A percentile compares a stretch with the other conserved stretches of the same genome.
Conservation (phyloP, 2,888 invertebrate genomes). For the Microdon myrmicae region DNA sequence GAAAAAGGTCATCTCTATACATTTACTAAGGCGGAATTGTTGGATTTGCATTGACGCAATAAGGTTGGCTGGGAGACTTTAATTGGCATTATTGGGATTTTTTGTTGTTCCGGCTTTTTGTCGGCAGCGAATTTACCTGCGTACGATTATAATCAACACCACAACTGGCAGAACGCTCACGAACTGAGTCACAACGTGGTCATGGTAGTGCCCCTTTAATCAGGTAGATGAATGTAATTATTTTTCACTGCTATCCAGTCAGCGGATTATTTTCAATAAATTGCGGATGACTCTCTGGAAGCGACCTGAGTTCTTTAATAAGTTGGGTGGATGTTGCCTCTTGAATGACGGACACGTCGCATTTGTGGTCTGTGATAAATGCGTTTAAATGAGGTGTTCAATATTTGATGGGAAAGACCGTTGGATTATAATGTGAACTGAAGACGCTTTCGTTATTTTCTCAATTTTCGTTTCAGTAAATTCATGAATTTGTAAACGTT, state of each 20-base stretch:
- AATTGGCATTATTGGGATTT: constrained; percentile 37
- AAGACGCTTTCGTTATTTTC: too few relatives aligned
- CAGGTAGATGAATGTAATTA: constrained; percentile 24
- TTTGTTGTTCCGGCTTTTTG: constrained; percentile 22
- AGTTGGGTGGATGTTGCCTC: too few relatives aligned
- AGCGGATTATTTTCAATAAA: constrained; percentile 13
- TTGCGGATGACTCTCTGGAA: too few relatives aligned
- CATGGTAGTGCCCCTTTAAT: constrained; percentile 12
- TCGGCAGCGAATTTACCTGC: constrained; percentile 1
- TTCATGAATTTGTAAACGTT: too few relatives aligned
- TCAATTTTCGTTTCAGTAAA: too few relatives aligned
- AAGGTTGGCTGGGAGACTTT: constrained; percentile 11
- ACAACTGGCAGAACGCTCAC: constrained; percentile 8
- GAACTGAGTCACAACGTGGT: background rate
- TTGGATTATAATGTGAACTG: too few relatives aligned
- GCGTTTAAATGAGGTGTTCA: too few relatives aligned
- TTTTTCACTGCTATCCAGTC: constrained; percentile 5
- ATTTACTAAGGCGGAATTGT: constrained; percentile 5
- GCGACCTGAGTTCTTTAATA: too few relatives aligned
- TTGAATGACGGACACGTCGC: too few relatives aligned
- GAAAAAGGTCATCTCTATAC: constrained; percentile 31
- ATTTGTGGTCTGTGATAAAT: too few relatives aligned
- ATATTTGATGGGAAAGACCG: too few relatives aligned
- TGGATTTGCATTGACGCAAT: constrained; percentile 12
- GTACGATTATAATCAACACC: constrained; percentile 12